Conservation (phyloP, 1,140 invertebrate genomes). For the Drosophila mauritiana region DNA sequence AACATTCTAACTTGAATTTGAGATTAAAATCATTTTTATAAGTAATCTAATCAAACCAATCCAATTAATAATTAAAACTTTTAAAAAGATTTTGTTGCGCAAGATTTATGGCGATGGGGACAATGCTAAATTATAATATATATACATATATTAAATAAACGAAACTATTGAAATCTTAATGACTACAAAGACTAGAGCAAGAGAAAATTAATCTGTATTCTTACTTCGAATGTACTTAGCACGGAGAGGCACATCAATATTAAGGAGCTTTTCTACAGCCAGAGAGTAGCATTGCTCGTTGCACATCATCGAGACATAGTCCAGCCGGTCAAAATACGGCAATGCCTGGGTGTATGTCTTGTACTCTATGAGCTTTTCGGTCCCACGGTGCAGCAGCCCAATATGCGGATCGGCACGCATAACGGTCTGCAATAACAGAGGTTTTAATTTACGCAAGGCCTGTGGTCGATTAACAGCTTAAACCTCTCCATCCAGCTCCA, state of each 20-base stretch:
- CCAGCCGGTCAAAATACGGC: constrained; percentile 99
- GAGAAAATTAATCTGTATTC: constrained; percentile 3
- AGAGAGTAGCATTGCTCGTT: constrained; percentile 99
- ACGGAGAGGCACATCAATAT: constrained; percentile 96
- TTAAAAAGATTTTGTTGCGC: too few relatives aligned
- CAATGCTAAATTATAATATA: too few relatives aligned
- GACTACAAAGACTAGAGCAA: too few relatives aligned
- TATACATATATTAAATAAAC: too few relatives aligned
- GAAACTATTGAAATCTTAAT: too few relatives aligned
- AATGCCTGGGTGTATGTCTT: constrained; percentile 99
- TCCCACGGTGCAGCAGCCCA: constrained; percentile 97
- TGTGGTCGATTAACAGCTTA: constrained; percentile 36
- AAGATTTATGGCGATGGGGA: too few relatives aligned
- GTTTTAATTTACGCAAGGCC: background rate
- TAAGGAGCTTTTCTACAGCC: constrained; percentile 97
- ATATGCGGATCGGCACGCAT: constrained; percentile 97
- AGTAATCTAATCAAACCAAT: too few relatives aligned
- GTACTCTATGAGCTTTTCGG: constrained; percentile 99
- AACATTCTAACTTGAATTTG: too few relatives aligned
- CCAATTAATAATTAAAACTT: too few relatives aligned
- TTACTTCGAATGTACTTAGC: constrained; percentile 96
- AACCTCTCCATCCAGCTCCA: constrained; percentile 98
- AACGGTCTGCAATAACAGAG: constrained; percentile 87
- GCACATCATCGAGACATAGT: constrained; percentile 99
- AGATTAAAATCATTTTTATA: too few relatives aligned